Evolutionary conservation across 2,888 invertebrate species (phyloP).

Genomic region (Acanthococcus lagerstroemiae): DNA sequence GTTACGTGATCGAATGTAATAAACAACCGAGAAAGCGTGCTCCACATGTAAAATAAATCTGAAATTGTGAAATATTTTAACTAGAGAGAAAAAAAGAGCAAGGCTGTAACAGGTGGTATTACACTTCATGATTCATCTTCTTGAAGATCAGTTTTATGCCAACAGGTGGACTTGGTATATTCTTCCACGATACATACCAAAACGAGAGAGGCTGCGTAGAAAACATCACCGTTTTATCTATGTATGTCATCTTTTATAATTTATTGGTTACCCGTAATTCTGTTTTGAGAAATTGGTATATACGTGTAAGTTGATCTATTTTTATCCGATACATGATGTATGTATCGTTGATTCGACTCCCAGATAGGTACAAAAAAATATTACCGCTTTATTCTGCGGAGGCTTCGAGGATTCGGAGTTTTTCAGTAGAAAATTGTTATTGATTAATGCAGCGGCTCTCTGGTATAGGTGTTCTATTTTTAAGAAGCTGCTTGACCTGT

Average conservation of each 20-base stretch:
- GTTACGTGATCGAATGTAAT: slow-evolving; percentile 2
- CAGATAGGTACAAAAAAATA: no score
- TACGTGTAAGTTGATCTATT: no score
- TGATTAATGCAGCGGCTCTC: no score
- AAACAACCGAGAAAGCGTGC: background rate
- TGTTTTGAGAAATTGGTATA: no score
- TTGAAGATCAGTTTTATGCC: background rate
- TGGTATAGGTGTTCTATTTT: no score
- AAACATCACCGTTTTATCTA: background rate
- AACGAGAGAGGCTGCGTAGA: background rate
- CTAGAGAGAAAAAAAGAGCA: background rate
- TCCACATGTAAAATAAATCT: background rate
- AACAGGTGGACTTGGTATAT: background rate
- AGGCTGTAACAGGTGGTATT: background rate
- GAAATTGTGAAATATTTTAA: slow-evolving; percentile 4
- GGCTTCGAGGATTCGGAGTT: no score
- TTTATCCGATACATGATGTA: no score
- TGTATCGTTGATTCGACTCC: no score
- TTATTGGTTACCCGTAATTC: background rate
- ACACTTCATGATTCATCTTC: background rate
- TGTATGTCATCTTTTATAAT: slow-evolving; percentile 1
- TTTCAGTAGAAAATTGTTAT: no score
- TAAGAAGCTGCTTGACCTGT: no score
- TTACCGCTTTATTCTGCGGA: no score
- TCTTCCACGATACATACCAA: background rate